phyloP scores from a whole-genome alignment of 2,113 vertebrate species.

The Thinocorus orbignyianus region DNA sequence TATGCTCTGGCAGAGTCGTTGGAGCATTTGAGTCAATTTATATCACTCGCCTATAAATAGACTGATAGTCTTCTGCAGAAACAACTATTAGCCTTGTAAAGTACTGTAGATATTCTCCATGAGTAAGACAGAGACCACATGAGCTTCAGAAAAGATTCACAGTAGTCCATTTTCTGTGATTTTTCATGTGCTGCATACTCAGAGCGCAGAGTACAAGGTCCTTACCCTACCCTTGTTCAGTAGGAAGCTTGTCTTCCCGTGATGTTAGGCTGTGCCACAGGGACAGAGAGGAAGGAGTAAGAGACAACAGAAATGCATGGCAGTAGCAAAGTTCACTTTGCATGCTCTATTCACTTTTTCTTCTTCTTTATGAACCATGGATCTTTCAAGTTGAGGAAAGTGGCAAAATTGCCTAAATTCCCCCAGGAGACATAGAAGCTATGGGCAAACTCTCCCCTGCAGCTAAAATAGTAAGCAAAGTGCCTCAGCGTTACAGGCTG shows the following conservation, averaged over 20 bases:
- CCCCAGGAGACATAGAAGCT: background rate
- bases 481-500: background rate
- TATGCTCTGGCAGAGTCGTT: background rate
- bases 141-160: background rate
- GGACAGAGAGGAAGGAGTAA: background rate
- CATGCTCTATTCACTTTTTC: background rate
- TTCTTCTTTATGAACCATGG: background rate
- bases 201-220: background rate
- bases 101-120: background rate
- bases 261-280: background rate
- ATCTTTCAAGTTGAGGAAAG: background rate
- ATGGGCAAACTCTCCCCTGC: background rate
- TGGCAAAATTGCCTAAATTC: background rate
- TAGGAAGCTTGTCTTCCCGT: background rate
- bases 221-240: background rate
- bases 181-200: background rate
- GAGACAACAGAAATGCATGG: background rate
- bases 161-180: background rate
- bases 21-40: background rate
- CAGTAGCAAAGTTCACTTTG: background rate
- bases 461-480: background rate
- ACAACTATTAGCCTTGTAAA: background rate
- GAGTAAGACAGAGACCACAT: no score
- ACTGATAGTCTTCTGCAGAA: background rate
- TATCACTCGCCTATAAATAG: background rate